These are phyloP conservation scores for Leptobrachium ailaonicum DNA, from an alignment of 2,113 vertebrate genomes.

Conservation along the genomic window DNA sequence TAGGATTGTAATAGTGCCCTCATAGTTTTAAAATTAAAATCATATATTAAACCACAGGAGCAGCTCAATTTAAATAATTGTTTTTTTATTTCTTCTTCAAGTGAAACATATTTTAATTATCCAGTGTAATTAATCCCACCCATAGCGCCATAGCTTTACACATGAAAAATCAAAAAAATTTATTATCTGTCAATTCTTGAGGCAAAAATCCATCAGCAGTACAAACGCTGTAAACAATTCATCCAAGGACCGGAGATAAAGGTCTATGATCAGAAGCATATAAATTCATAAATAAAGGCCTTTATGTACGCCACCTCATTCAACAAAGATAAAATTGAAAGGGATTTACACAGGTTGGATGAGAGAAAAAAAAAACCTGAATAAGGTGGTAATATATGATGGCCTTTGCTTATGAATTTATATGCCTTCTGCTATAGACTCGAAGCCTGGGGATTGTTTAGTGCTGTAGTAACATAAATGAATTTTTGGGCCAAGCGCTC, in stretches of 20 bases:
- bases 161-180: conserved; percentile 16
- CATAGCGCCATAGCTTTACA: not conserved
- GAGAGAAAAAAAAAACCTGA: conserved; percentile 8
- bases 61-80: not conserved
- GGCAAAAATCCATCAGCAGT: conserved; percentile 23
- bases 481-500: conserved; percentile 41
- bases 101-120: conserved; percentile 3
- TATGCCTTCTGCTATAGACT: conserved; percentile 35
- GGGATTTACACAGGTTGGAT: conserved; percentile 21
- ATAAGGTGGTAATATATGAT: conserved; percentile 44
- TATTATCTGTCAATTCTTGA: not conserved
- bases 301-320: conserved; percentile 25
- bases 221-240: conserved; percentile 13
- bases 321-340: conserved; percentile 40
- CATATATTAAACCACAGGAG: not conserved
- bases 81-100: not conserved
- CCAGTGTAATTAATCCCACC: not conserved
- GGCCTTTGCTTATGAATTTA: conserved; percentile 46
- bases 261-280: conserved; percentile 36
- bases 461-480: conserved; percentile 47
- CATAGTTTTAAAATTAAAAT: not conserved
- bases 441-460: conserved; percentile 44
- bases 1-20: too few relatives aligned
- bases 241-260: conserved; percentile 35
- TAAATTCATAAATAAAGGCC: conserved; percentile 44